These are phyloP conservation scores for Byasa hedistus DNA, from an alignment of 2,888 invertebrate species.

Conservation along the genomic window DNA sequence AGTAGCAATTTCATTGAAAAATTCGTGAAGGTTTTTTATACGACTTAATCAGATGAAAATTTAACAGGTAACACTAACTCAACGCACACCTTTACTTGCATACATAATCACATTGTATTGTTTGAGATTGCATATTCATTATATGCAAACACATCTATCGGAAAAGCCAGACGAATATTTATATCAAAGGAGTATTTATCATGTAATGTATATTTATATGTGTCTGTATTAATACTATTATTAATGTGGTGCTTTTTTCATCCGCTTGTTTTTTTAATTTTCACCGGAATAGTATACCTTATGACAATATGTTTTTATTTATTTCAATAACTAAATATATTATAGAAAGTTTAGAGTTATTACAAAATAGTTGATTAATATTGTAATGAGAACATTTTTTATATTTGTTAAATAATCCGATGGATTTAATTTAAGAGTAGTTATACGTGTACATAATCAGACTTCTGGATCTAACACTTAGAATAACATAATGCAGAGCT, in stretches of 20 bases:
- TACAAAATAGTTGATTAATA: too few species aligned
- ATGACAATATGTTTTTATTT: too few species aligned
- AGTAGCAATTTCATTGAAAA: too few species aligned
- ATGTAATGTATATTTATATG: neutral
- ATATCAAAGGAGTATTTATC: neutral
- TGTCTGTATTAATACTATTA: neutral
- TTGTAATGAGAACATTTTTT: too few species aligned
- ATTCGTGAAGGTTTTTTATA: too few species aligned
- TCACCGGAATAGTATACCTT: too few species aligned
- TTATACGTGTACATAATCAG: slow-evolving; percentile 14
- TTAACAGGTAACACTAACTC: slow-evolving; percentile 2
- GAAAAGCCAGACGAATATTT: neutral
- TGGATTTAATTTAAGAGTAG: neutral
- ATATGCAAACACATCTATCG: slow-evolving; percentile 33
- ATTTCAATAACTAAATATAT: too few species aligned
- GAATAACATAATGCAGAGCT: slow-evolving; percentile 41
- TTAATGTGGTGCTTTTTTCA: neutral
- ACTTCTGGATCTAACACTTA: slow-evolving; percentile 17
- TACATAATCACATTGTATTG: slow-evolving; percentile 51
- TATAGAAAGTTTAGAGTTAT: too few species aligned
- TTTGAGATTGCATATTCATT: slow-evolving; percentile 39
- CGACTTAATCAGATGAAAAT: neutral
- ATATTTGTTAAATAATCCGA: too few species aligned
- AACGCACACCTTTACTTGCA: slow-evolving; percentile 19
- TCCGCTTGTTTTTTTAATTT: neutral